These are phyloP conservation scores for Scylla paramamosain DNA, from an alignment of 1,140 invertebrate species.

Conservation along the genomic window DNA sequence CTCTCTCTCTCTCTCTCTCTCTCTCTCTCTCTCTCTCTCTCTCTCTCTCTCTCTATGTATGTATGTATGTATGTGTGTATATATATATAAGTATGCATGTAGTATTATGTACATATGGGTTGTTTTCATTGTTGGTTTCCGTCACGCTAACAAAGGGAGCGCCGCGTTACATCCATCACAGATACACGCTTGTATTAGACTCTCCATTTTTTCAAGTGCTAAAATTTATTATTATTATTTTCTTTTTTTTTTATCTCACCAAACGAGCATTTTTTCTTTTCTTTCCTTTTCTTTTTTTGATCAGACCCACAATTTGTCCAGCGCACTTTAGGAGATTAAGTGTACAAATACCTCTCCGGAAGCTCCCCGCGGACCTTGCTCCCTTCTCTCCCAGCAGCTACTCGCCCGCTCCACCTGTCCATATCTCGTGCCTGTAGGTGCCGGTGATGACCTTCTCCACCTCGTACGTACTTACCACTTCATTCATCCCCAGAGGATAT, in stretches of 20 bases:
- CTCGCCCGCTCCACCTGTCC: background rate
- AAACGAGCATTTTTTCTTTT: background rate
- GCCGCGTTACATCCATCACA: too few relatives aligned
- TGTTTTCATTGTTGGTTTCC: too few relatives aligned
- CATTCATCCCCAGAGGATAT: background rate
- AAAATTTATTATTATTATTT: background rate
- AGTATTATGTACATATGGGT: too few relatives aligned
- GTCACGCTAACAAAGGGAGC: too few relatives aligned
- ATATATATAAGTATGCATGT: too few relatives aligned
- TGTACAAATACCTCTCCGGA: background rate
- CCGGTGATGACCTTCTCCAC: background rate
- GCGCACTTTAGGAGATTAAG: background rate
- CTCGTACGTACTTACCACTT: background rate
- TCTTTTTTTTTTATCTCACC: background rate
- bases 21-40: too few relatives aligned
- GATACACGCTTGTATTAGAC: too few relatives aligned
- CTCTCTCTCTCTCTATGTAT: too few relatives aligned
- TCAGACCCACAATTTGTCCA: background rate
- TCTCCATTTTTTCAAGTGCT: background rate
- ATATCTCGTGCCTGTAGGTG: slow-evolving; percentile 12
- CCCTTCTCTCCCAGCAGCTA: background rate
- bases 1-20: too few relatives aligned
- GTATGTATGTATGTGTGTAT: too few relatives aligned
- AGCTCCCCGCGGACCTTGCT: background rate
- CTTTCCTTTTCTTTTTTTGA: too few relatives aligned